Percentiles rank a stretch among this genome's conserved stretches.
phyloP scores from a whole-genome alignment of 2,888 invertebrate species.

The Bellardia bayeri region DNA sequence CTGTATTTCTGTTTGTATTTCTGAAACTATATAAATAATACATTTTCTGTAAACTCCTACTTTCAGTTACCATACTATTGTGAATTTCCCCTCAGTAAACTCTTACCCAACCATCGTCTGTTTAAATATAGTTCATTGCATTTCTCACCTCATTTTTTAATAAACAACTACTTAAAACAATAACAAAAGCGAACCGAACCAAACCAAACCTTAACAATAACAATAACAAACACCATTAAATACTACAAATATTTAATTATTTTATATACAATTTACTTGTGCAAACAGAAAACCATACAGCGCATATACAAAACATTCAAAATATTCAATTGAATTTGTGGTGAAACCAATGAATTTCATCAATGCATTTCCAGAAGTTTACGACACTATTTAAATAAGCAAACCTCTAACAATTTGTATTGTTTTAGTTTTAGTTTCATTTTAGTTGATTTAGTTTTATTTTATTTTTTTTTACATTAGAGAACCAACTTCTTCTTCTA shows the following conservation, averaged over 20 bases:
- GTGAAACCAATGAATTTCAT: conserved; percentile 43
- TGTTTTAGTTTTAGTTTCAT: conserved; percentile 20
- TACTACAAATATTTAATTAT: conserved; percentile 22
- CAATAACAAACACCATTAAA: not conserved
- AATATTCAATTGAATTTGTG: not conserved
- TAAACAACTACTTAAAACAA: not conserved
- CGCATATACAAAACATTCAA: not conserved
- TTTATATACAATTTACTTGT: conserved; percentile 2
- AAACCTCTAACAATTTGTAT: not conserved
- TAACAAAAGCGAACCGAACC: not conserved
- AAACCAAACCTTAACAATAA: not conserved
- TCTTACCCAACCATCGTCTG: not conserved
- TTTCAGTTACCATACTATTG: too few relatives aligned
- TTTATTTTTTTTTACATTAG: not conserved
- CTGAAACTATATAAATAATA: too few relatives aligned
- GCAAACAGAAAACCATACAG: not conserved
- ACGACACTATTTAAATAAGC: conserved; percentile 7
- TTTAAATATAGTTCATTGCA: conserved; percentile 10
- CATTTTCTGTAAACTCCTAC: too few relatives aligned
- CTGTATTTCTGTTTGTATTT: too few relatives aligned
- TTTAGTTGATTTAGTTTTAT: not conserved
- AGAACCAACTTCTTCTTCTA: conserved; percentile 1
- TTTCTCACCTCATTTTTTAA: conserved; percentile 6
- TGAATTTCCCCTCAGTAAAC: not conserved
- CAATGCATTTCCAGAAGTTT: conserved; percentile 34